Evolutionary conservation across 23 tunicate species (phyloP), one percentile per base, ranked within the genome.

Genomic region (Diplosoma virens): DNA sequence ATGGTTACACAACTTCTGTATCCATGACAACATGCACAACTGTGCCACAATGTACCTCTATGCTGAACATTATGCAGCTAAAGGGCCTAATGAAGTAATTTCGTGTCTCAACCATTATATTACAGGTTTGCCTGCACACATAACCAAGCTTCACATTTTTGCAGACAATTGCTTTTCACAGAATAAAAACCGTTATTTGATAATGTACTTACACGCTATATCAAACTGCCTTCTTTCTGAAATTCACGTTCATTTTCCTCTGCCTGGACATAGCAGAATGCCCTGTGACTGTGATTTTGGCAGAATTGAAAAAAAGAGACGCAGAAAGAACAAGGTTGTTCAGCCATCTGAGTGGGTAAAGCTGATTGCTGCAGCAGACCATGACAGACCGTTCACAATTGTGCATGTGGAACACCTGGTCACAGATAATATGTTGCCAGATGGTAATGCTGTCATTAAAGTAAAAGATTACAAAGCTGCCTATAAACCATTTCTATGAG

Each of bases 231-330:
- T 34, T 9, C 25, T 67, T 52, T 24, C 35, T 67, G 74, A 63
- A 20, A 63, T 63, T 63, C 70, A 63, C 36, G n/a, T 63, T 28
- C 36, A 63, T 28, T 63, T 26, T 63, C 70, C 74, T 7, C 17
- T 67, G 21, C 74, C 74, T 7, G 74, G 52, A n/a, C 74, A 67
- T 21, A 67, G 74, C 30, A 25, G 74, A 17, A 67, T 67, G 74
- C 74, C 74, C 3, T 67, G 74, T 21, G 74, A 67, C 25, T 26
- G 74, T 5, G 52, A 67, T 37, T 67, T 67, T 67, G 74, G 28
- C 35, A 50, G 30, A 3, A 67, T 67, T 34, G 74, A 67, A 35
- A 67, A 67, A 67, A 67, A 67, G 34, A 22, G 74, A 37, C 74
- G 52, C 23, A 67, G 36, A 21, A 67, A 67, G 24, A 25, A 67